A percentile compares a stretch with the other conserved stretches of the same genome.
Evolutionary conservation across 1,140 invertebrate genomes (phyloP).

Genomic region (Stratiolaelaps scimitus): DNA sequence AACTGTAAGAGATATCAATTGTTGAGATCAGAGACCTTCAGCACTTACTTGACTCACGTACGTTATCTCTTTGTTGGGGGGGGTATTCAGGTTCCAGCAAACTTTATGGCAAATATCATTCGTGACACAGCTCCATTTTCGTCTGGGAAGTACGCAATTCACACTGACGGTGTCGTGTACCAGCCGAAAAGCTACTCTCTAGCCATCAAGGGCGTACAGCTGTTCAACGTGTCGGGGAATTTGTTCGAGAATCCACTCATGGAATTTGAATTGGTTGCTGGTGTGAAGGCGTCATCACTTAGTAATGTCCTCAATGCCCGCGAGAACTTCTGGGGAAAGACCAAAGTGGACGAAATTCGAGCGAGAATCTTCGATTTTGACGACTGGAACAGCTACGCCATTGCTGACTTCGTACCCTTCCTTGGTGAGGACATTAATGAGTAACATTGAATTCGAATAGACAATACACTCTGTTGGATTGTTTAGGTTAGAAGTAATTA

Average conservation of each 20-base stretch:
- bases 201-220: conserved; percentile 84
- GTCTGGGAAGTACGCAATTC: conserved; percentile 38
- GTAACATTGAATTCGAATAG: too few relatives aligned
- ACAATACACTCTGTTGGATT: too few relatives aligned
- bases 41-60: too few relatives aligned
- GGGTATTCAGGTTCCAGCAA: conserved; percentile 32
- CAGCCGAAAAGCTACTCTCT: conserved; percentile 64
- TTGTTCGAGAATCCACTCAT: conserved; percentile 68
- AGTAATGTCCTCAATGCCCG: conserved; percentile 72
- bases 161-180: conserved; percentile 38
- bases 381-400: conserved; percentile 96
- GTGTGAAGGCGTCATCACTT: conserved; percentile 70
- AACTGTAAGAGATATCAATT: too few relatives aligned
- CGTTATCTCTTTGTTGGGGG: too few relatives aligned
- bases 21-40: too few relatives aligned
- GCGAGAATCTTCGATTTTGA: conserved; percentile 95
- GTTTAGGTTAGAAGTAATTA: too few relatives aligned
- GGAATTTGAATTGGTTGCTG: conserved; percentile 83
- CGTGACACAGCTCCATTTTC: conserved; percentile 31
- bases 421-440: conserved; percentile 45
- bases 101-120: conserved; percentile 36
- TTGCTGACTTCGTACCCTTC: conserved; percentile 76
- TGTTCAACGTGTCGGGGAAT: conserved; percentile 77
- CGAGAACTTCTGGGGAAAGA: conserved; percentile 93
- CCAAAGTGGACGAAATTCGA: conserved; percentile 55